These are phyloP conservation scores for Sylvia borin DNA, from an alignment of 2,797 vertebrate species.

Conservation along the genomic window DNA sequence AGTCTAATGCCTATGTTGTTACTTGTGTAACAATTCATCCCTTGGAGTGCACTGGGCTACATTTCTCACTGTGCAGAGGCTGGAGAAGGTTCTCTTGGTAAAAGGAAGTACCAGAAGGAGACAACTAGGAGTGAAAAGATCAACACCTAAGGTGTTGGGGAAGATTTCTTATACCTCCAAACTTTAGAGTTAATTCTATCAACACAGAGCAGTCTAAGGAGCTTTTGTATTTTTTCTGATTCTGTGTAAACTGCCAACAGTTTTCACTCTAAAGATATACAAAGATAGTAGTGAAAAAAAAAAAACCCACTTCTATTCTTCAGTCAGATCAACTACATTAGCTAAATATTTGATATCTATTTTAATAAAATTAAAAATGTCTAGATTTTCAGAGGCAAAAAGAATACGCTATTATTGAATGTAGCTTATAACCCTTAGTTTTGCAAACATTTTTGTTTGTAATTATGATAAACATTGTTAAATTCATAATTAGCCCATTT, in stretches of 20 bases:
- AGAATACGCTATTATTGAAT: background rate
- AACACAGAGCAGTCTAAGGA: background rate
- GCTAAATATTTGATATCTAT: background rate
- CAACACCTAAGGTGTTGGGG: background rate
- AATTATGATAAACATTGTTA: background rate
- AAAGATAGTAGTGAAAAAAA: background rate
- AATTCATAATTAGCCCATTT: conserved; percentile 37
- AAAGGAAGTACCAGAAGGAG: background rate
- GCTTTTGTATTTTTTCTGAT: background rate
- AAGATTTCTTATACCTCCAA: background rate
- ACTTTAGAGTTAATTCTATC: background rate
- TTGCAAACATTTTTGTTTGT: background rate
- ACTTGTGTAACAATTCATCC: background rate
- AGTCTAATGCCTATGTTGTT: background rate
- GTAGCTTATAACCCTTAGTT: background rate
- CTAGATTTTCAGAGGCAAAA: conserved; percentile 8
- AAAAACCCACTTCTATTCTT: background rate
- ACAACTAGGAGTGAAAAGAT: background rate
- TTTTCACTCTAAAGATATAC: background rate
- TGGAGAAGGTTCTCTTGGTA: background rate
- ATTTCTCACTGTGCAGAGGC: background rate
- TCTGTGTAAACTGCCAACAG: background rate
- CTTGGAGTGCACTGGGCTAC: background rate
- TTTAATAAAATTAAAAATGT: background rate
- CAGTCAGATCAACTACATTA: background rate